Conservation (phyloP, 2,888 invertebrate genomes). For the Drosophila flavopinicola region DNA sequence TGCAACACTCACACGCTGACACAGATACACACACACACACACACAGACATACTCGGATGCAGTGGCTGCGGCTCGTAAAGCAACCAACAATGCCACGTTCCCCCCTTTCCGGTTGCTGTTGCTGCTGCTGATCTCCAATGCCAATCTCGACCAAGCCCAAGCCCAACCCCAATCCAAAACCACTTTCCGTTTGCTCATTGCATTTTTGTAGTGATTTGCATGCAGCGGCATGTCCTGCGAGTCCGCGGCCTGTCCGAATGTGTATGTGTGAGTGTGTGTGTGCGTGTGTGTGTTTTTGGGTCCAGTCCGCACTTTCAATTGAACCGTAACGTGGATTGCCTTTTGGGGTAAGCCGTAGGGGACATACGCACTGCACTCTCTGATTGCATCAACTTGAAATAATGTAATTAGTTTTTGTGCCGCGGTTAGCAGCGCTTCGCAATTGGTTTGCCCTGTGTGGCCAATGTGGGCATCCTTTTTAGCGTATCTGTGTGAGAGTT, state of each 20-base stretch:
- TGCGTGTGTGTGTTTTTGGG: constrained; percentile 7
- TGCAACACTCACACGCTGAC: constrained; percentile 41
- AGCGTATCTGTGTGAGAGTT: constrained; percentile 2
- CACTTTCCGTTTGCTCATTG: constrained; percentile 34
- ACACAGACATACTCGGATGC: constrained; percentile 13
- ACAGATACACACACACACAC: constrained; percentile 3
- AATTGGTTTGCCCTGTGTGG: constrained; percentile 6
- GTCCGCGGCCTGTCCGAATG: constrained; percentile 2
- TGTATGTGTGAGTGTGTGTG: neutral
- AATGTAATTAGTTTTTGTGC: constrained; percentile 80
- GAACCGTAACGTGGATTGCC: constrained; percentile 67
- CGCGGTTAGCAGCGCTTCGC: constrained; percentile 40
- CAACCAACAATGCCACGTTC: constrained; percentile 57
- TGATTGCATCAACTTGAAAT: constrained; percentile 79
- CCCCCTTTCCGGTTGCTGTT: constrained; percentile 36
- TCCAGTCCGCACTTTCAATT: constrained; percentile 60
- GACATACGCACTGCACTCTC: constrained; percentile 73
- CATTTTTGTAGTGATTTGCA: constrained; percentile 74
- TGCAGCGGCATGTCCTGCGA: constrained; percentile 64
- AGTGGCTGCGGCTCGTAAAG: constrained; percentile 66
- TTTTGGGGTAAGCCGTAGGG: constrained; percentile 49
- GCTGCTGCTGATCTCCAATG: constrained; percentile 41
- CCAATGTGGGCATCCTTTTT: constrained; percentile 3
- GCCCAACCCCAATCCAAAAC: constrained; percentile 22
- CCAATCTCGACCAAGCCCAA: constrained; percentile 24